These are phyloP conservation scores for Edolisoma coerulescens DNA, from an alignment of 2,113 vertebrate species.

Conservation along the genomic window DNA sequence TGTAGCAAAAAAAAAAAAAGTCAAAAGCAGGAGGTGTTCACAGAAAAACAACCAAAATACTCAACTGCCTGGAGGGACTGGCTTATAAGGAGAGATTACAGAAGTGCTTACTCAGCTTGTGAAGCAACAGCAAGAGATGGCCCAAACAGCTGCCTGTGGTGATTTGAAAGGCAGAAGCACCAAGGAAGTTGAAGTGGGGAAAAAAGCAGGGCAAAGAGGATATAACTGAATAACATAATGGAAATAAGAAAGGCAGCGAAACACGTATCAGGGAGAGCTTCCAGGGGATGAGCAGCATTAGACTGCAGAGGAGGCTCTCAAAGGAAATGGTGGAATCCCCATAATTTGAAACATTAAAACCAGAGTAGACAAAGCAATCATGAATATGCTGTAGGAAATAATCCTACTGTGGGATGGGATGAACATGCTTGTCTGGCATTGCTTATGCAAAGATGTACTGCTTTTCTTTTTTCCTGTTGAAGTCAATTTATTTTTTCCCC, in stretches of 20 bases:
- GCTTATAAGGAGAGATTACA: not conserved
- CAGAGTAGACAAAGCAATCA: slow-evolving; percentile 11
- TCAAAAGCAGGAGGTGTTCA: not conserved
- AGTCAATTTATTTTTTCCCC: not conserved
- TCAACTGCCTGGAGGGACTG: not conserved
- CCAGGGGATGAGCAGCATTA: slow-evolving; percentile 7
- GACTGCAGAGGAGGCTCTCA: not conserved
- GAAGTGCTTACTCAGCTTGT: not conserved
- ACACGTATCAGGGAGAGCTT: not conserved
- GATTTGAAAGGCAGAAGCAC: not conserved
- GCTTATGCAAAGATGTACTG: not conserved
- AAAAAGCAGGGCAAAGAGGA: not conserved
- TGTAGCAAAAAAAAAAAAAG: not conserved
- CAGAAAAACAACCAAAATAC: not conserved
- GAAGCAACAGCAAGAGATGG: not conserved
- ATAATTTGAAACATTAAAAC: slow-evolving; percentile 28
- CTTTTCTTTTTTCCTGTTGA: not conserved
- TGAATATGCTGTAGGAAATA: slow-evolving; percentile 14
- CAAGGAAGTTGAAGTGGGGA: not conserved
- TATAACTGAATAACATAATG: not conserved
- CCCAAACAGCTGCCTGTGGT: not conserved
- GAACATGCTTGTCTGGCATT: not conserved
- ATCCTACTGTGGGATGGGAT: not conserved
- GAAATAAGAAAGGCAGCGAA: not conserved
- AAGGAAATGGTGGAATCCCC: slow-evolving; percentile 35